Evolutionary conservation across 2,888 invertebrate species (phyloP), one percentile per base, ranked within the genome.

Genomic region (Hofmannophila pseudospretella): DNA sequence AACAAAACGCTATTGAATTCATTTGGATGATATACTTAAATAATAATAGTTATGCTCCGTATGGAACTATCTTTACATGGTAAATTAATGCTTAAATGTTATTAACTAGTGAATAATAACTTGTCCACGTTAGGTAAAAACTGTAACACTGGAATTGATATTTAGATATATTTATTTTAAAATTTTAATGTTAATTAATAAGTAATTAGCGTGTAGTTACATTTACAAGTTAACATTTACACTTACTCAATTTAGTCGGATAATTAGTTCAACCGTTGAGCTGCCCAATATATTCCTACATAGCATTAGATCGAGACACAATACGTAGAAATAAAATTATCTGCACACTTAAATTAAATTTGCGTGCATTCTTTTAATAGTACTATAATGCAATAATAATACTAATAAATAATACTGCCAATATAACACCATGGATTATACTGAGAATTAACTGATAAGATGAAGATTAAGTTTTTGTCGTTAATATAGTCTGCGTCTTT

Each of bases 101-200:
- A 16, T 41, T 33, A 33, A 46, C 41, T 51, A 54, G 51, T 50
- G 26, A 37, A 38, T 53, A 55, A 51, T 51, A 39, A 51, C 40
- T 23, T 64, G 68, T 68, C 67, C 68, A 65, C 47, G 38, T 59
- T 68, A 72, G 69, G 51, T 58, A 62, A 58, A 52, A 51, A 51
- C 51, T 54, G 14, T 26, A 34, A 45, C 58, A 48, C 44, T 56
- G 61, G 61, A 59, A 61, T 61, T 61, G 59, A 61, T 53, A 57
- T 49, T 52, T 59, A 58, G 50, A 54, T 53, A 39, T 49, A 51
- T 44, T 51, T 49, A 47, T 42, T 54, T 52, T 43, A 40, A 41
- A 37, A 7, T 9, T 13, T 35, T 35, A 14, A n/a, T 29, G 16
- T 29, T 13, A 12, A 32, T 32, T 25, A 27, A 19, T 27, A 12